Conservation (phyloP, 2,113 vertebrate species). For the Lontra canadensis region DNA sequence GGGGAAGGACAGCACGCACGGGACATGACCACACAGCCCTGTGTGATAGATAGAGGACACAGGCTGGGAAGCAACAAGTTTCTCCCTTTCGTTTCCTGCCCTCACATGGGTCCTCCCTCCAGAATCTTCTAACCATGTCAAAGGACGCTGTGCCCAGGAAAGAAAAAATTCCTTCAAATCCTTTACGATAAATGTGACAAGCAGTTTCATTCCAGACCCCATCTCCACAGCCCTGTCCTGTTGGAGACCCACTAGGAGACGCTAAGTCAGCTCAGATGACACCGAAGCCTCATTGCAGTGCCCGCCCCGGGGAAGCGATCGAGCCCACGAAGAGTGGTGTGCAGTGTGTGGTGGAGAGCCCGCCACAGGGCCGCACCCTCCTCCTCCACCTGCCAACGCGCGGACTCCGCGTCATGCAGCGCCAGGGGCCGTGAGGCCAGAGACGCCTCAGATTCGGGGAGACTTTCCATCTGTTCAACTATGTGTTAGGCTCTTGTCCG, state of each 20-base stretch:
- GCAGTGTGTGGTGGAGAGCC: neutral
- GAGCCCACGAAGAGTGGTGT: fast-evolving
- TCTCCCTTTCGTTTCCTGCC: neutral
- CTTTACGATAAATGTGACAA: neutral
- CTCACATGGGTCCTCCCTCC: neutral
- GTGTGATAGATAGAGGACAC: neutral
- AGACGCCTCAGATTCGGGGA: neutral
- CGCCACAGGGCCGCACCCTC: neutral
- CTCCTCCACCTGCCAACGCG: too few species aligned
- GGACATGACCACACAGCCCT: neutral
- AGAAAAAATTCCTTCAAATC: neutral
- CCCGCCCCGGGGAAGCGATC: neutral
- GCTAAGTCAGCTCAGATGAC: neutral
- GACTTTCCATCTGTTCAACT: neutral
- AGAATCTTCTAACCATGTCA: neutral
- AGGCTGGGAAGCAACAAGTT: neutral
- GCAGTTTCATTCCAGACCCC: neutral
- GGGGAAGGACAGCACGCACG: neutral
- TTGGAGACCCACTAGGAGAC: neutral
- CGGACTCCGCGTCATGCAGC: neutral
- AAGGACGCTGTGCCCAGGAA: neutral
- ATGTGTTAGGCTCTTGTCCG: neutral
- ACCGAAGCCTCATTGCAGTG: neutral
- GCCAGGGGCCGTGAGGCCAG: neutral
- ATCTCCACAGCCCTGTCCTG: neutral